Conservation (phyloP, 2,113 vertebrate species). For the Paracanthobrama guichenoti region DNA sequence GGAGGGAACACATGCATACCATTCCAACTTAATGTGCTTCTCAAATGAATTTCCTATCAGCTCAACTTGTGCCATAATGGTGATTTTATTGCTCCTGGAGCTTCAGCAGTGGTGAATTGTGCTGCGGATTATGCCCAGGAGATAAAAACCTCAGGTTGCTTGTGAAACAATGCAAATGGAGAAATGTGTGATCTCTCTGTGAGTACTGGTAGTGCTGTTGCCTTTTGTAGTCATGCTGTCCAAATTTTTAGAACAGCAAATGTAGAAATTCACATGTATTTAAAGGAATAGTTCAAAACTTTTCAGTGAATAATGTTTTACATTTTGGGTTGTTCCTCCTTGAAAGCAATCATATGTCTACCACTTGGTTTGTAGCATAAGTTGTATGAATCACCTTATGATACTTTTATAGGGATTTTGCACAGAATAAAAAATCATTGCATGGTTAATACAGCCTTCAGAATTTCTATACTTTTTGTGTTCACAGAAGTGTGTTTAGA, state of each 20-base stretch:
- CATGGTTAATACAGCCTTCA: neutral
- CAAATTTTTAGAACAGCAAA: neutral
- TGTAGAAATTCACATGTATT: neutral
- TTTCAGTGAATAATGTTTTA: neutral
- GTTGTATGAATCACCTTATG: neutral
- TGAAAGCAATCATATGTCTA: neutral
- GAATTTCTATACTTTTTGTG: neutral
- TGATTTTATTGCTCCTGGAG: conserved; percentile 57
- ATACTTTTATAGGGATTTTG: neutral
- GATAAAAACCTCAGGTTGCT: conserved; percentile 44
- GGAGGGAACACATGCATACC: conserved; percentile 50
- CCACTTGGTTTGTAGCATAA: neutral
- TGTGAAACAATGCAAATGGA: conserved; percentile 23
- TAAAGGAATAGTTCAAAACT: neutral
- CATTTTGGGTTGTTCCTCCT: neutral
- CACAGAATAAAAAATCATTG: neutral
- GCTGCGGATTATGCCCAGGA: conserved; percentile 47
- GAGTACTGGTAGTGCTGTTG: neutral
- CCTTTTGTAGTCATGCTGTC: neutral
- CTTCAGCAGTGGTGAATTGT: conserved; percentile 50
- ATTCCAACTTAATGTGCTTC: conserved; percentile 56
- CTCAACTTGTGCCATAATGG: conserved; percentile 52
- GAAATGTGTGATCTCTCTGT: neutral
- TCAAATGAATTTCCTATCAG: conserved; percentile 57
- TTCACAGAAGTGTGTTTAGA: neutral